Evolutionary conservation across 1,140 invertebrate genomes (phyloP).

Genomic region (Diabrotica undecimpunctata): DNA sequence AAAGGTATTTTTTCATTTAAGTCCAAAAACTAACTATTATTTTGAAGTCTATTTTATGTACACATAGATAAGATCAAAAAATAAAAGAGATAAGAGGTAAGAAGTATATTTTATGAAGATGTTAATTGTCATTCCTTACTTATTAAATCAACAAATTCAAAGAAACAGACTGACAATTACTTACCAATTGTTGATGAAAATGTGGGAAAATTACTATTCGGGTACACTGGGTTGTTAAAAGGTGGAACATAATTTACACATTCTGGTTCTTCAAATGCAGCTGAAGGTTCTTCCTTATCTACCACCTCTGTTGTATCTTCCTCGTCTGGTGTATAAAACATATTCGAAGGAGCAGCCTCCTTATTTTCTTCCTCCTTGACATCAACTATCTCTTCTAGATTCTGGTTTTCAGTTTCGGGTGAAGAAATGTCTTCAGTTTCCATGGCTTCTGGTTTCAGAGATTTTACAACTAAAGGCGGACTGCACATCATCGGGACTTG

Average conservation of each 20-base stretch:
- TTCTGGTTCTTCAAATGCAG: conserved; percentile 26
- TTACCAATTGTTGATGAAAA: conserved; percentile 45
- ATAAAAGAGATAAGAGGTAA: no score
- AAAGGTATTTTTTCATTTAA: no score
- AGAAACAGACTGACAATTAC: conserved; percentile 14
- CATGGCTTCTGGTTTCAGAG: conserved; percentile 8
- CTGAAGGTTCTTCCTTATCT: conserved; percentile 19
- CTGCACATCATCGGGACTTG: conserved; percentile 4
- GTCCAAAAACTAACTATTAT: no score
- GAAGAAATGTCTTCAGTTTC: conserved; percentile 14
- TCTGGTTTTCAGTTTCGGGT: background rate
- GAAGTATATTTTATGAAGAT: no score
- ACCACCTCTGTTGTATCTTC: conserved; percentile 30
- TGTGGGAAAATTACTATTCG: conserved; percentile 41
- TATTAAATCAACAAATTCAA: no score
- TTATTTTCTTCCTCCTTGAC: conserved; percentile 3
- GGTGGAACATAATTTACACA: conserved; percentile 43
- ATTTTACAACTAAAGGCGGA: background rate
- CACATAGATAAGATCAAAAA: no score
- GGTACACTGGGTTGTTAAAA: conserved; percentile 48
- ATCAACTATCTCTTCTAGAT: background rate
- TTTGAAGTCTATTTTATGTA: no score
- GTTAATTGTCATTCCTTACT: no score
- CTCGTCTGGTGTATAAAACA: conserved; percentile 45
- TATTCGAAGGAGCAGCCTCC: conserved; percentile 26